Percentiles rank a stretch among this genome's conserved stretches.
Conservation (phyloP, 2,797 vertebrate species). For the Lophura swinhoii region DNA sequence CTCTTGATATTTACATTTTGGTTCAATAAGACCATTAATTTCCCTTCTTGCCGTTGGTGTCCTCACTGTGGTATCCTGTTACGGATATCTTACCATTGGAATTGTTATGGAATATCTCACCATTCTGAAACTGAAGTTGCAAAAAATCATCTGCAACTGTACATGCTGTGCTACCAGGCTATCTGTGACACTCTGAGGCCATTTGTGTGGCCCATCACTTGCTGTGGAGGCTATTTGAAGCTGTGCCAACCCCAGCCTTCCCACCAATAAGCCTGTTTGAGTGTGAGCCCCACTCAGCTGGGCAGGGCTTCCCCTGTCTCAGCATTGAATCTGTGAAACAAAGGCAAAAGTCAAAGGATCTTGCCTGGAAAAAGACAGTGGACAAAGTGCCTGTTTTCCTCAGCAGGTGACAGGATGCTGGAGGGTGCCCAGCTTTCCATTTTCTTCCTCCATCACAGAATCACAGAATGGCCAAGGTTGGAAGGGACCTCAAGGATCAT, state of each 20-base stretch:
- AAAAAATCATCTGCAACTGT: accelerated
- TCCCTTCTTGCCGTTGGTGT: neutral
- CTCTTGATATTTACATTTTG: neutral
- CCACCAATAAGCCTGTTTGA: accelerated
- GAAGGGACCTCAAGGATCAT: too few relatives aligned
- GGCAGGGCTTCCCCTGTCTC: neutral
- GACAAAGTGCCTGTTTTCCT: accelerated
- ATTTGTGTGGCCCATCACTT: too few relatives aligned
- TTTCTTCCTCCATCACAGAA: neutral
- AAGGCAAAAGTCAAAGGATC: neutral
- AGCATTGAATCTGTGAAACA: accelerated
- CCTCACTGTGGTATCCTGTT: neutral
- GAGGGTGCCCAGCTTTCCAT: neutral
- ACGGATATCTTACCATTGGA: neutral
- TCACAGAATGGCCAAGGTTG: too few relatives aligned
- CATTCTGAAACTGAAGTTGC: neutral
- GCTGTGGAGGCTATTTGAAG: neutral
- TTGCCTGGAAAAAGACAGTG: neutral
- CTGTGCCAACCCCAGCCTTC: neutral
- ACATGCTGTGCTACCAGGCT: neutral
- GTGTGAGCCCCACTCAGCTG: neutral
- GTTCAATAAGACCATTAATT: neutral
- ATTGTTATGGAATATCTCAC: too few relatives aligned
- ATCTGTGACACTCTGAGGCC: neutral
- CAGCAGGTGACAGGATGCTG: neutral